Evolutionary conservation across 2,113 vertebrate species (phyloP).

Genomic region (Megaleporinus macrocephalus): DNA sequence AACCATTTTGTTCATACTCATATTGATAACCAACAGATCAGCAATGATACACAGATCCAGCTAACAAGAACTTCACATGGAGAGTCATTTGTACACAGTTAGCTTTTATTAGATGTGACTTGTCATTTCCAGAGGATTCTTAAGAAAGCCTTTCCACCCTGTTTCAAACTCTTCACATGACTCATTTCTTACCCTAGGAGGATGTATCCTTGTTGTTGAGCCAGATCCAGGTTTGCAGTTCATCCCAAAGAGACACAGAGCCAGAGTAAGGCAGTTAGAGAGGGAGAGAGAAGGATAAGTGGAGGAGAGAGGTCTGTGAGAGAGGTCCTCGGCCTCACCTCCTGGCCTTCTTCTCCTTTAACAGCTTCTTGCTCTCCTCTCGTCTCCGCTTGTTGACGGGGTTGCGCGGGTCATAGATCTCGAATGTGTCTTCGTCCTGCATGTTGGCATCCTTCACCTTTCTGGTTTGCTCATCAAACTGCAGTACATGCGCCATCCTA

Average conservation of each 20-base stretch:
- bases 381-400: constrained; percentile 94
- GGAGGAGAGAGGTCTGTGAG: background rate
- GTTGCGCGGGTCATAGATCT: constrained; percentile 97
- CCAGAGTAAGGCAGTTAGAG: background rate
- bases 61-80: no score
- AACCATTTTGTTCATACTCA: no score
- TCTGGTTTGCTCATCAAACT: constrained; percentile 94
- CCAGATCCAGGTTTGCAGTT: background rate
- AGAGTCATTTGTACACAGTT: background rate
- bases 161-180: background rate
- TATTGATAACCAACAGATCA: no score
- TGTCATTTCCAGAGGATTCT: background rate
- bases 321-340: constrained; percentile 65
- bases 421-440: constrained; percentile 97
- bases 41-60: background rate
- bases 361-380: constrained; percentile 97
- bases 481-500: constrained; percentile 96
- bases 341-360: constrained; percentile 95
- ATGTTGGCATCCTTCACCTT: constrained; percentile 97
- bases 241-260: background rate
- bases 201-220: background rate
- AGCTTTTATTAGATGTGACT: background rate
- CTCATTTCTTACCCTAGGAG: background rate
- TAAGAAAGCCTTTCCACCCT: background rate
- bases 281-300: background rate